Base-by-base conservation (phyloP, 2,797 vertebrate species). In the Morus bassanus region DNA sequence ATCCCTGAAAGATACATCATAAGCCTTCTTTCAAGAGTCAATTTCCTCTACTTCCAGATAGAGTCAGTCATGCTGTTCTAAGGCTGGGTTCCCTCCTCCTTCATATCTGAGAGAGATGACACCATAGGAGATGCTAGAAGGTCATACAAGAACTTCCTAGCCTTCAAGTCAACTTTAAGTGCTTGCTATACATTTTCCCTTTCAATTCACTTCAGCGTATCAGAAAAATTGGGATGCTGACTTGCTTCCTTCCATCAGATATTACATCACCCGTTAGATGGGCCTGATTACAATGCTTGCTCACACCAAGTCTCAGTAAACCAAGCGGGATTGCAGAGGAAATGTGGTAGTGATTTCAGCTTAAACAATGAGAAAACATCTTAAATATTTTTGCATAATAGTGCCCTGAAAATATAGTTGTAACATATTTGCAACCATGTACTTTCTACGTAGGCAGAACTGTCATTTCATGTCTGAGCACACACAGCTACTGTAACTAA, bases 71-170 rank as follows among this genome's bases (percentile, higher is more conserved):
- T 2, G 5, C n/a, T 82, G 63, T 27, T 87, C 37, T 30, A 54
- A 24, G n/a, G 37, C 10, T 1, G 0, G 6, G 6, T 33, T 69
- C 74, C 35, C 41, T 50, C 23, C 56, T 76, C 74, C 56, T 79
- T 39, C 67, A 41, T 10, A 77, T 21, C 14, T 0, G 0, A 43
- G 11, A 73, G 6, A 27, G 10, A 59, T 35, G 30, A 85, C 4
- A 4, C 25, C 89, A 67, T 0, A 75, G 15, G 63, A 72, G 14
- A 64, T 41, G 12, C 43, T 45, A 79, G 27, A 67, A 82, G 54
- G 25, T n/a, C 53, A 91, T 11, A 67, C 10, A 56, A 78, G 54
- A 78, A 37, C 31, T 53, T 87, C 37, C 37, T 11, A 67, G n/a
- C 8, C 60, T 50, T 85, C 64, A 73, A 48, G 30, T 53, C 56